Base-by-base conservation (phyloP, 2,797 vertebrate species). In the Hylomyscus alleni region DNA sequence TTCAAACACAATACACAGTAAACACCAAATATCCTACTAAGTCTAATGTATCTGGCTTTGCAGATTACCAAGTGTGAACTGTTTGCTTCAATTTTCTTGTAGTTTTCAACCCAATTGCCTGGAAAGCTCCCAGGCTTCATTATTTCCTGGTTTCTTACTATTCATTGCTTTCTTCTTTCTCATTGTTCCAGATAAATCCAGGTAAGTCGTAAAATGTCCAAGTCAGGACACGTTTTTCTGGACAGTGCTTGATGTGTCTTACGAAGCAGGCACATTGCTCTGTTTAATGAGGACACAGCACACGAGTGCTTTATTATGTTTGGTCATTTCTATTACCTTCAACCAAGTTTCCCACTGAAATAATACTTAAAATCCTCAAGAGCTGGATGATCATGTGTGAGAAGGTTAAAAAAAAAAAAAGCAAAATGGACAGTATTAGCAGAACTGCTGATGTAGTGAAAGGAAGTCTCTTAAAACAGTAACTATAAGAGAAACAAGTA, bases 401-500 rank as follows among this genome's bases (percentile, higher is more conserved):
- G 52, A 75, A 89, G 47, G 2, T 82, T 54, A 77, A 44, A 44
- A 44, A 44, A 44, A 44, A 44, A 44, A 47, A 44, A 40, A 75
- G 19, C 40, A 26, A 29, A 54, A 54, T 0, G 54, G 47, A n/a
- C 0, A 17, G 4, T 22, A 31, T 65, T 13, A 14, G 2, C 29
- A 26, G 31, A 76, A 56, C 40, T n/a, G 6, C 5, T 40, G 75
- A 40, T 40, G 20, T 40, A 73, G 37, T 11, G 20, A 22, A 40
- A 40, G 37, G 10, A 73, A 73, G 72, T 73, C 72, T 40, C 72
- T 73, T 11, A 40, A 40, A 73, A 73, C 37, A 73, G 72, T 73
- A 73, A 40, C 40, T 73, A 10, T 5, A 40, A 73, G 24, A 40
- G 72, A 40, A 22, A 73, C 37, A 73, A 40, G 72, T 12, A 40